A percentile compares a stretch with the other conserved stretches of the same genome.
phyloP scores from a whole-genome alignment of 2,113 vertebrate species.

The Lamprotornis superbus region DNA sequence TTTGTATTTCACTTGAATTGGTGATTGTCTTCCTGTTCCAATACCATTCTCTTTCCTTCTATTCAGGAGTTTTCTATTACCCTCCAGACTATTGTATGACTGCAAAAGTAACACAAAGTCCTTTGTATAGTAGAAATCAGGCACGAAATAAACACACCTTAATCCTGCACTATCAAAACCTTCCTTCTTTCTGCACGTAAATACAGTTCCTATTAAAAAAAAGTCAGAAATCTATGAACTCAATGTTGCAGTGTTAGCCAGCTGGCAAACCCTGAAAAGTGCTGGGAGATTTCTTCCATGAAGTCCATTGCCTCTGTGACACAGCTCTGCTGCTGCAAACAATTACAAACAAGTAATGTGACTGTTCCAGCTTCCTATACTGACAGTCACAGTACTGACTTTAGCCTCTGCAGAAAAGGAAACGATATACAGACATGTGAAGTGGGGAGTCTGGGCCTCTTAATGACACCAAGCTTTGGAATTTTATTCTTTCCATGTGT shows the following conservation, averaged over 20 bases:
- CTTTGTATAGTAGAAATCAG: slow-evolving; percentile 50
- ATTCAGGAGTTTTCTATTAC: slow-evolving; percentile 74
- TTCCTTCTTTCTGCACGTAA: background rate
- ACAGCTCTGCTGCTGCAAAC: background rate
- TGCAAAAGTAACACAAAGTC: slow-evolving; percentile 24
- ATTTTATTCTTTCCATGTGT: slow-evolving; percentile 58
- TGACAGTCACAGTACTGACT: background rate
- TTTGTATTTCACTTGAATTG: slow-evolving; percentile 63
- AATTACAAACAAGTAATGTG: background rate
- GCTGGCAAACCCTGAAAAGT: background rate
- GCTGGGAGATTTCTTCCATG: background rate
- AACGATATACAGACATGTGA: background rate
- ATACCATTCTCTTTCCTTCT: slow-evolving; percentile 70
- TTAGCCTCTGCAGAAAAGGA: background rate
- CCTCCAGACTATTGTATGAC: slow-evolving; percentile 71
- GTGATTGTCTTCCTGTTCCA: slow-evolving; percentile 65
- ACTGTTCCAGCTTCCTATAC: slow-evolving; percentile 14
- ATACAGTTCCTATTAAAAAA: background rate
- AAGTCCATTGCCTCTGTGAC: background rate
- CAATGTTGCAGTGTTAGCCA: background rate
- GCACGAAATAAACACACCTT: slow-evolving; percentile 54
- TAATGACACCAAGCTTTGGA: slow-evolving; percentile 41
- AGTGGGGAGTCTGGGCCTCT: slow-evolving; percentile 17
- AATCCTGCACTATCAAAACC: background rate
- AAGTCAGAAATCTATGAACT: background rate